Percentiles rank a stretch among this genome's conserved stretches.
These are phyloP conservation scores for Serranus cabrilla DNA, from an alignment of 2,797 vertebrate species.

Conservation along the genomic window DNA sequence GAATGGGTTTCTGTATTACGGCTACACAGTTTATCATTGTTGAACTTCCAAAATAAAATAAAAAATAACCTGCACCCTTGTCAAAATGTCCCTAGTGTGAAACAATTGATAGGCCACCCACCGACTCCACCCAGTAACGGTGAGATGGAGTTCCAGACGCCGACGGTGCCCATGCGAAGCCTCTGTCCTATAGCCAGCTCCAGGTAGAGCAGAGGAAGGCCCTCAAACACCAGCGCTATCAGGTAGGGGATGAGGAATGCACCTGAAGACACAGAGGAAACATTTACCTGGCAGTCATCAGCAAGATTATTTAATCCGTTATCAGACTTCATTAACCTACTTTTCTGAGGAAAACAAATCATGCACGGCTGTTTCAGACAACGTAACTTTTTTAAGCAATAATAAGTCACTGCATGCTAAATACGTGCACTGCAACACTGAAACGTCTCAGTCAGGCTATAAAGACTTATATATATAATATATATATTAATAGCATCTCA, in stretches of 20 bases:
- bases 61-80: too few species aligned
- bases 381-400: too few species aligned
- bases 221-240: slow-evolving; percentile 90
- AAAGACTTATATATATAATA: too few species aligned
- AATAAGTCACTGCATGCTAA: too few species aligned
- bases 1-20: too few species aligned
- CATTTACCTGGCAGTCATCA: slow-evolving; percentile 15
- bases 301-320: neutral
- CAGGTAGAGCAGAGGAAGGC: slow-evolving; percentile 91
- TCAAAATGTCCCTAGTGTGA: too few species aligned
- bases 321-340: neutral
- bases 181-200: slow-evolving; percentile 93
- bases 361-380: too few species aligned
- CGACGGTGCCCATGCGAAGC: slow-evolving; percentile 88
- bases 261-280: slow-evolving; percentile 77
- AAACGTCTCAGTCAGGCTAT: too few species aligned
- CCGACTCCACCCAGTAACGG: slow-evolving; percentile 91
- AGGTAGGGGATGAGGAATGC: slow-evolving; percentile 94
- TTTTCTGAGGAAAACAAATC: too few species aligned
- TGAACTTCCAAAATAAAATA: too few species aligned
- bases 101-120: slow-evolving; percentile 59
- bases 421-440: too few species aligned
- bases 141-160: slow-evolving; percentile 91
- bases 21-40: too few species aligned
- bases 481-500: slow-evolving; percentile 82